Evolutionary conservation across 2,888 invertebrate species (phyloP), one percentile per base, ranked within the genome.

Genomic region (Cheilosia pagana): DNA sequence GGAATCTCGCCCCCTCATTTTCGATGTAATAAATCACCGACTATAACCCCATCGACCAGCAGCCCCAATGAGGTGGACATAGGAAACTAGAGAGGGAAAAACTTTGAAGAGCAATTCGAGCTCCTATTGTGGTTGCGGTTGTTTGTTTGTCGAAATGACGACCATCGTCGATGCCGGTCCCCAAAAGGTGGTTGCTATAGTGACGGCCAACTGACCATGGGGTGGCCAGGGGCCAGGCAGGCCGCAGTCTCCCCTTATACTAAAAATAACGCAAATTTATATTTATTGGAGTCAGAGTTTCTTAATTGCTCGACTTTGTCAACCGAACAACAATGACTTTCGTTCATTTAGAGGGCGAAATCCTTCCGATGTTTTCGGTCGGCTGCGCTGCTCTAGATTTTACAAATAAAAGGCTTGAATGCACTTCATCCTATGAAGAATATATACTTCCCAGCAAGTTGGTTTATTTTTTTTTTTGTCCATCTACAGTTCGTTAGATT

Each of bases 271-370:
- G 70, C 70, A 81, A 81, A 81, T 81, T 81, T 76, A 81, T 81
- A 81, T 81, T 81, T 81, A 81, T 81, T 76, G 81, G 59, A 81
- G 81, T 81, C 76, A 74, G 70, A 76, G 81, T 81, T 81, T 81
- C 76, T 71, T 81, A 81, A 81, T 81, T 81, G 76, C 76, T 71
- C 55, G 81, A 81, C 81, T 81, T 76, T 81, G 81, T 81, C 81
- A 81, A 76, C 76, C 53, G 23, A 62, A 68, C 60, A 55, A 81
- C 74, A 81, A 74, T 74, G 79, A 68, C 68, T 74, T 81, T 74
- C 62, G 45, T 81, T 81, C 45, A 41, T 57, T 81, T 74, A 62
- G 63, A 50, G 23, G 62, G 57, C 45, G 14, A 70, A 75, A 41
- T 63, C 57, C 48, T 21, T 45, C 8, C 57, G 43, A 0, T 14